A percentile compares a stretch with the other conserved stretches of the same genome.
Evolutionary conservation across 1,140 invertebrate species (phyloP).

Genomic region (Sipha flava): DNA sequence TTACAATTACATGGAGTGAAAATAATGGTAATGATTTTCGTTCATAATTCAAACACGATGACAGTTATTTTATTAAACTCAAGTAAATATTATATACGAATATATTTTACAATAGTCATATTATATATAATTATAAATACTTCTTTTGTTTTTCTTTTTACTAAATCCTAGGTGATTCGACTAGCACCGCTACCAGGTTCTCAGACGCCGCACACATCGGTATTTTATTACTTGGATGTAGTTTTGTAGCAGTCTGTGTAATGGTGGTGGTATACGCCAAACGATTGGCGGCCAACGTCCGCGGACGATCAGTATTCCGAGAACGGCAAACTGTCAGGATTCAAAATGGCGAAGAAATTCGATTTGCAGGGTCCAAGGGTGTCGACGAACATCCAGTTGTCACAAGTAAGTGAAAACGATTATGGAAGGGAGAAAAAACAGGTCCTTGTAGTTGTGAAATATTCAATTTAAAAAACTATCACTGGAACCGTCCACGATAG

Average conservation of each 20-base stretch:
- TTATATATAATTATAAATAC: too few species aligned
- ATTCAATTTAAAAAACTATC: background rate
- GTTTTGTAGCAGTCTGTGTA: conserved; percentile 2
- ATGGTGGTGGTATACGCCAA: conserved; percentile 11
- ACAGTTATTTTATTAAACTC: too few species aligned
- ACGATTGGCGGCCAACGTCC: background rate
- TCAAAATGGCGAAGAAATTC: background rate
- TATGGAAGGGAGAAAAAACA: background rate
- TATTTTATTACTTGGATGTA: background rate
- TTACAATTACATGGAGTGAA: too few species aligned
- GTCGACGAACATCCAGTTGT: background rate
- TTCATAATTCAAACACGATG: too few species aligned
- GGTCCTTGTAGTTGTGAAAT: background rate
- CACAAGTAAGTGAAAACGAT: conserved; percentile 10
- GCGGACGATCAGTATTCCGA: background rate
- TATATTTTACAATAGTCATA: too few species aligned
- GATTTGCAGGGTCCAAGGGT: background rate
- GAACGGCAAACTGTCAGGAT: background rate
- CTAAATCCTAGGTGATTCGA: background rate
- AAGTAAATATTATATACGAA: too few species aligned
- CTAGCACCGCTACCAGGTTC: background rate
- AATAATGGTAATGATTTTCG: too few species aligned
- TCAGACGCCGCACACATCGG: background rate
- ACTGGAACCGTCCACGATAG: background rate
- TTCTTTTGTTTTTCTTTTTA: background rate